Conservation (phyloP, 2,797 vertebrate genomes). For the Pithecia hirsuta region DNA sequence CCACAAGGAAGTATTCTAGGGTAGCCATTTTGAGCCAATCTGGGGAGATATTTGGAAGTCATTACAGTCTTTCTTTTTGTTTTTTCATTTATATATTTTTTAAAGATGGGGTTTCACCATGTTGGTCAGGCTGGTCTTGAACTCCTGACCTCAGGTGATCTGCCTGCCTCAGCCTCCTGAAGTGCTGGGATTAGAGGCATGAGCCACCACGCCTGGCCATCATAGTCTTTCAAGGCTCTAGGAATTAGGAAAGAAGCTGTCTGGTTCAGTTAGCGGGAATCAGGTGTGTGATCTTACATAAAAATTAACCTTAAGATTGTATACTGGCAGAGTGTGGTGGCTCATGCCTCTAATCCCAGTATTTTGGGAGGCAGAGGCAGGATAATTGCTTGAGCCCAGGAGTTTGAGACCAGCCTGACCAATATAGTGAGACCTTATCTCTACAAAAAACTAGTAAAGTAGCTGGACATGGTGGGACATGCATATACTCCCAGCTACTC, state of each 20-base stretch:
- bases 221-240: neutral
- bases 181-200: too few relatives aligned
- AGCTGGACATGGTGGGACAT: neutral
- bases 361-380: neutral
- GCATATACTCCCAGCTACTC: neutral
- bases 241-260: neutral
- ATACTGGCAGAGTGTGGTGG: neutral
- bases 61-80: neutral
- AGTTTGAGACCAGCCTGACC: too few relatives aligned
- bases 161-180: too few relatives aligned
- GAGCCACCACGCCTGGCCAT: rapidly evolving
- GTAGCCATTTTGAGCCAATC: neutral
- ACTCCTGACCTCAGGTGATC: too few relatives aligned
- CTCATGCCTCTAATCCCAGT: neutral
- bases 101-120: too few relatives aligned
- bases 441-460: neutral
- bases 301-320: neutral
- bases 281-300: neutral
- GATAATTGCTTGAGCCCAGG: neutral
- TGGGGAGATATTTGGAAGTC: neutral
- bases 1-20: neutral
- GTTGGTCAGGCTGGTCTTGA: too few relatives aligned
- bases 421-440: too few relatives aligned
- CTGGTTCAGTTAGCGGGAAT: neutral
- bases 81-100: too few relatives aligned